These are phyloP conservation scores for Gorilla gorilla DNA, from an alignment of 2,113 vertebrate genomes.

Conservation along the genomic window DNA sequence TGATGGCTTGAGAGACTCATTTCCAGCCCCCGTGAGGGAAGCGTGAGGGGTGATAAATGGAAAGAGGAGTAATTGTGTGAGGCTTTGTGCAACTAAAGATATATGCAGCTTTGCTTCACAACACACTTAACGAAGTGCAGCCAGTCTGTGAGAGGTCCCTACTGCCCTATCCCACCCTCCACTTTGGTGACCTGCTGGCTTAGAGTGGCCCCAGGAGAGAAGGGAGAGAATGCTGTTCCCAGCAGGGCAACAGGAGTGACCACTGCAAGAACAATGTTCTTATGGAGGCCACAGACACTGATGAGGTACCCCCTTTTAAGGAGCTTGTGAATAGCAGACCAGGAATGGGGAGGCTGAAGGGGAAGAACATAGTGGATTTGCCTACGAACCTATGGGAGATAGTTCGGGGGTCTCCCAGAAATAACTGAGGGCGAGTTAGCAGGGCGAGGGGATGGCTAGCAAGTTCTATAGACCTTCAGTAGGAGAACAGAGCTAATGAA, in stretches of 20 bases:
- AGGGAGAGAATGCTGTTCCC: not conserved
- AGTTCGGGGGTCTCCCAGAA: not conserved
- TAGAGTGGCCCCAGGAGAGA: not conserved
- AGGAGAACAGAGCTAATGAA: not conserved
- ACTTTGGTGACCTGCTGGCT: not conserved
- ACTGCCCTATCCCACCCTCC: not conserved
- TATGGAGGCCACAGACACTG: not conserved
- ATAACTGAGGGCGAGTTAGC: not conserved
- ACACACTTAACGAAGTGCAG: not conserved
- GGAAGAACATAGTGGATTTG: not conserved
- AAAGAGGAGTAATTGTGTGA: not conserved
- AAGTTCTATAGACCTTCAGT: not conserved
- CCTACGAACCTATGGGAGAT: not conserved
- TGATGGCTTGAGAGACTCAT: not conserved
- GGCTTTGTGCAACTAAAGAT: not conserved
- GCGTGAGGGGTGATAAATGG: not conserved
- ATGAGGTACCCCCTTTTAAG: not conserved
- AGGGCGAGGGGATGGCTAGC: fast-evolving
- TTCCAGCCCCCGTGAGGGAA: not conserved
- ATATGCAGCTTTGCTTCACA: not conserved
- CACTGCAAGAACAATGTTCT: not conserved
- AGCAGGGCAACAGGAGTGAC: not conserved
- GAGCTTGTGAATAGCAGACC: not conserved
- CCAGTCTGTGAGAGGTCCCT: not conserved
- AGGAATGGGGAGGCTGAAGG: not conserved